Conservation (phyloP, 2,888 invertebrate genomes). For the Laothoe populi region DNA sequence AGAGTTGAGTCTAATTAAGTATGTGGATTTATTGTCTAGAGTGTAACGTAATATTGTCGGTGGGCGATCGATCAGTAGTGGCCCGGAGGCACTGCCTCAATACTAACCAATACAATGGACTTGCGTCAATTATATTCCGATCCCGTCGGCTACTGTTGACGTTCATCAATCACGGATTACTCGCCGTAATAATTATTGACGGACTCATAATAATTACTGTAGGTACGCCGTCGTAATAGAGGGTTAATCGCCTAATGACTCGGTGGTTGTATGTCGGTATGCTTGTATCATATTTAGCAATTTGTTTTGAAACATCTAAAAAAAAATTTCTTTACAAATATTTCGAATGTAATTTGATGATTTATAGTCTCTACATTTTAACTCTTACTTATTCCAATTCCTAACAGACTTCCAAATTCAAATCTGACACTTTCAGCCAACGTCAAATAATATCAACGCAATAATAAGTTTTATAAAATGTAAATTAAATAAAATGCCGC, state of each 20-base stretch:
- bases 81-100: constrained; percentile 31
- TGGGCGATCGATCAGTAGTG: constrained; percentile 61
- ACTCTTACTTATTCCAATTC: neutral
- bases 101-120: constrained; percentile 70
- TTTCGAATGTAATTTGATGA: neutral
- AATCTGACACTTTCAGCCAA: constrained; percentile 2
- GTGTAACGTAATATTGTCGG: constrained; percentile 49
- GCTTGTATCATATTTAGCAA: constrained; percentile 26
- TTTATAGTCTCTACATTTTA: no score
- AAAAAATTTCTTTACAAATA: neutral
- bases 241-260: constrained; percentile 52
- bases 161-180: constrained; percentile 77
- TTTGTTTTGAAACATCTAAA: neutral
- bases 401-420: neutral
- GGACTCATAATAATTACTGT: constrained; percentile 56
- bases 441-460: neutral
- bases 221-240: constrained; percentile 56
- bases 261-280: constrained; percentile 12
- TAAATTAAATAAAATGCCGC: constrained; percentile 23
- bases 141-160: constrained; percentile 67
- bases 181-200: constrained; percentile 76
- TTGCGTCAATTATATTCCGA: constrained; percentile 66
- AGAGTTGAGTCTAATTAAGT: constrained; percentile 68
- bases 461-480: constrained; percentile 10
- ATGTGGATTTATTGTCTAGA: constrained; percentile 51